Evolutionary conservation across 2,888 invertebrate genomes (phyloP).

Genomic region (Machimus rusticus): DNA sequence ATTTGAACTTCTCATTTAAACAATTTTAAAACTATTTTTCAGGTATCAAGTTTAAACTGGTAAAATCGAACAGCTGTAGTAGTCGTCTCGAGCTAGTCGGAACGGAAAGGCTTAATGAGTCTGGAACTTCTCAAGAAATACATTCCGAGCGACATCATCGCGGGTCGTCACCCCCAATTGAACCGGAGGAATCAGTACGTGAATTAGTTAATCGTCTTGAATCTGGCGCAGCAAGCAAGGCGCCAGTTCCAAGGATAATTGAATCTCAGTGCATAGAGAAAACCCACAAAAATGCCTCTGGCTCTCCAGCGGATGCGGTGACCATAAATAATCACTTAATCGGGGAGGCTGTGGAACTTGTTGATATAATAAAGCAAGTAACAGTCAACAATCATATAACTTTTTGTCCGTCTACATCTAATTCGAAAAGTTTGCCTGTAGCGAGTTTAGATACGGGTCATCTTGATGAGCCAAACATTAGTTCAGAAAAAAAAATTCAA

Average conservation of each 20-base stretch:
- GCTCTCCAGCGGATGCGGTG: conserved; percentile 48
- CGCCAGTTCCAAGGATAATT: conserved; percentile 52
- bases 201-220: conserved; percentile 62
- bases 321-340: conserved; percentile 64
- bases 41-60: conserved; percentile 80
- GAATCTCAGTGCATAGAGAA: conserved; percentile 55
- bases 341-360: conserved; percentile 55
- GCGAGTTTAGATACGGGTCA: not conserved
- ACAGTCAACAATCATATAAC: conserved; percentile 64
- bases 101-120: conserved; percentile 64
- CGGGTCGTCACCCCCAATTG: not conserved
- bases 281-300: conserved; percentile 12
- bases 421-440: conserved; percentile 56
- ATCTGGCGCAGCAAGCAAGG: conserved; percentile 51
- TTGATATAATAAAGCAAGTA: conserved; percentile 54
- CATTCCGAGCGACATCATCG: not conserved
- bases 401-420: conserved; percentile 50
- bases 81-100: conserved; percentile 82
- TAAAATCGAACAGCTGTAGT: conserved; percentile 87
- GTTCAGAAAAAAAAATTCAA: not conserved
- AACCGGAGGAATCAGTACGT: conserved; percentile 57
- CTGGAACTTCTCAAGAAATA: not conserved
- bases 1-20: not conserved
- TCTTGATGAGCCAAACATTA: not conserved
- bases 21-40: conserved; percentile 55